Base-by-base conservation (phyloP, 2,797 vertebrate genomes). In the Galaxias olidus region DNA sequence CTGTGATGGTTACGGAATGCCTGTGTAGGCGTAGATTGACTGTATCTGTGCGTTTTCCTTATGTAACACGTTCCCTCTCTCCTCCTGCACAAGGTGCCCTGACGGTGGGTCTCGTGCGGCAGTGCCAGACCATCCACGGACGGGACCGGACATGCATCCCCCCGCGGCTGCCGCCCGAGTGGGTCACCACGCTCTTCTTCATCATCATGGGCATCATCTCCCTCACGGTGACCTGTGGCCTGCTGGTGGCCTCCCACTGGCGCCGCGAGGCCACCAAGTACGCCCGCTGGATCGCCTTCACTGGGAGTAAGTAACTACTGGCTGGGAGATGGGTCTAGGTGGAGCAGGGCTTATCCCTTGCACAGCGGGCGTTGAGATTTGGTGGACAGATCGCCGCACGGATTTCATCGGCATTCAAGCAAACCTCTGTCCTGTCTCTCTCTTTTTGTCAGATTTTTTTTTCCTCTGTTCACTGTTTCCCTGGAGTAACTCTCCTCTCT, bases 181-280 rank as follows among this genome's bases (percentile, higher is more conserved):
- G 98, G 98, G 95, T 99, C 87, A 98, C 97, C 79, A 98, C 97
- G 12, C 94, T 99, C 61, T 99, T 99, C 94, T 98, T 99, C 90
- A 99, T 99, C 92, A 97, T 99, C 90, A 96, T 98, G 96, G 98
- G 98, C 86, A 99, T 99, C 89, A 96, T 99, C 93, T 99, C 97
- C 87, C 94, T 99, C 93, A 99, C 98, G 63, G 95, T 99, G 91
- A 99, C 98, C 63, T 99, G 98, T 61, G 98, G 96, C 76, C 93
- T 99, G 82, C 92, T 99, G 72, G 96, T 99, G 92, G 96, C 96
- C 65, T 99, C 98, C 56, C 97, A 98, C 90, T 99, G 98, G 98
- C 95, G 96, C 86, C 84, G 97, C 84, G 96, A 99, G 89, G 96
- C 97, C 88, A 98, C 97, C 84, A 98, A 98, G 89, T 98, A 89